Base-by-base conservation (phyloP, 2,888 invertebrate genomes). In the Abrostola tripartita region DNA sequence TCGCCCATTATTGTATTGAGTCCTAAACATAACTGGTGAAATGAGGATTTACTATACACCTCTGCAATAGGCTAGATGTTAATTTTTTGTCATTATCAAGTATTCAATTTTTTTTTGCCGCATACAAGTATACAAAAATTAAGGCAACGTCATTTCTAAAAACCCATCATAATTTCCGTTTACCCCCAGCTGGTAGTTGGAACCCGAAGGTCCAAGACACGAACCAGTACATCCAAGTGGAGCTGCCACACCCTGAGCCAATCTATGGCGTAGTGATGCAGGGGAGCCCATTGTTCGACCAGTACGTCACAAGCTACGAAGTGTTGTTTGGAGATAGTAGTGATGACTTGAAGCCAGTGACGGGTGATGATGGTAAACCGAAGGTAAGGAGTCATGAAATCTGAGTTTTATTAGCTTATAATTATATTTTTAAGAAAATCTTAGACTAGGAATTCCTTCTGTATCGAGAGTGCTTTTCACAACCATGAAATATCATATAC, bases 241-340 rank as follows among this genome's bases (percentile, higher is more conserved):
- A 96, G 78, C 92, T 98, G 44, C 95, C 95, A 0, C 89, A 91
- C 11, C 92, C 95, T 5, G 96, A 96, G 81, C 96, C 97, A 0
- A 87, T 98, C n/a, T 97, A 97, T 84, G 98, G 98, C 0, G 94
- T 98, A 0, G 88, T 96, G 8, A 86, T 97, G 71, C 96, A 96
- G 81, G 98, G 98, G 35, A 96, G 96, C 85, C 96, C 96, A 0
- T 81, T 95, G 5, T 95, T 95, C 65, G 95, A 96, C 72, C 96
- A 97, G 82, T 97, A 96, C 87, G 97, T 98, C 41, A 97, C 97
- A n/a, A 96, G 97, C 78, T 98, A 97, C 82, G 96, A 96, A 84
- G 93, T 97, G 14, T 80, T 96, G 73, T 97, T 97, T 82, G 97
- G 97, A 41, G 95, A 95, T 8, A 96, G 97, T 82, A 96, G 96